Conservation (phyloP, 2,797 vertebrate species). For the Halcyon chelicuti region DNA sequence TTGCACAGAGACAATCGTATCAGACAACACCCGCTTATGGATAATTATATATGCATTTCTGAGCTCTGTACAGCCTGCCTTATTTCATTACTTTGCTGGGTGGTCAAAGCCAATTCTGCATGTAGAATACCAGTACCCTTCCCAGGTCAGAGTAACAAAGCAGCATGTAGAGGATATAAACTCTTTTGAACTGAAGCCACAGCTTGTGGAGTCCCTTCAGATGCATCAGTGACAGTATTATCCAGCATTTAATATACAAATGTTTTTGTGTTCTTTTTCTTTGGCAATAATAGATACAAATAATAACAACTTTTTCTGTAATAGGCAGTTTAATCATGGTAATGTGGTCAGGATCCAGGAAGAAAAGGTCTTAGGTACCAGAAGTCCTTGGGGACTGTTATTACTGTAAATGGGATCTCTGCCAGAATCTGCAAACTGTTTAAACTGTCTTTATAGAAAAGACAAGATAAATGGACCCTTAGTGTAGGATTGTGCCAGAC, state of each 20-base stretch:
- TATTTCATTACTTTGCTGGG: neutral
- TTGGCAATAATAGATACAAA: constrained; percentile 11
- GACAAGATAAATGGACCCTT: constrained; percentile 74
- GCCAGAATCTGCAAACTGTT: constrained; percentile 48
- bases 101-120: neutral
- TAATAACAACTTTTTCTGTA: constrained; percentile 9
- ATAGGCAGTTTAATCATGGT: constrained; percentile 30
- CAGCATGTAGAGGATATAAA: neutral
- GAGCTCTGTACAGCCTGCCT: neutral
- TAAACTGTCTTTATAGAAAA: constrained; percentile 45
- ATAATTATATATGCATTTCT: constrained; percentile 35
- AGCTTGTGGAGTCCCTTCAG: neutral
- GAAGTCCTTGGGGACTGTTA: constrained; percentile 53
- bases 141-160: neutral
- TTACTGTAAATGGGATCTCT: constrained; percentile 61
- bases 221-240: neutral
- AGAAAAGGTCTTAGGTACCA: constrained; percentile 43
- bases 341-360: constrained; percentile 38
- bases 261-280: neutral
- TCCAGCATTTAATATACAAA: neutral
- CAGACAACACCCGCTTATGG: neutral
- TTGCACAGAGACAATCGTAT: constrained; percentile 27
- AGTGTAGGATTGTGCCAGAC: constrained; percentile 58
- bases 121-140: neutral
- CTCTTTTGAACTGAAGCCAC: neutral